These are phyloP conservation scores for Tapirus terrestris DNA, from an alignment of 2,113 vertebrate species.

Conservation along the genomic window DNA sequence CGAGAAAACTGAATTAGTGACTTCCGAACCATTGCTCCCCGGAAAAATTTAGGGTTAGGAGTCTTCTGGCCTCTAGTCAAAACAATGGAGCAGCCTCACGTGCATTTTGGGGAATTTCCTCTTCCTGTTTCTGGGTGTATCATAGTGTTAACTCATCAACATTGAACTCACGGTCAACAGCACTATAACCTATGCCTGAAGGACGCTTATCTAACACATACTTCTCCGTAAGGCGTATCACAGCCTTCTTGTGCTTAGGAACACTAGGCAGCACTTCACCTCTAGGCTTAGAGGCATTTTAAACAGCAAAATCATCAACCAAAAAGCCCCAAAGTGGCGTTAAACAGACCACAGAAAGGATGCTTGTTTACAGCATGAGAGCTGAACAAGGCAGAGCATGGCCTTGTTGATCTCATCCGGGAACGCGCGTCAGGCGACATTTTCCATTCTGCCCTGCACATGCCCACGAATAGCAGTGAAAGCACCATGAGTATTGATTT, in stretches of 20 bases:
- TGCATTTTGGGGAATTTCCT: not conserved
- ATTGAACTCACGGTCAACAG: not conserved
- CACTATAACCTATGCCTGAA: not conserved
- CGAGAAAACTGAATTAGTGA: not conserved
- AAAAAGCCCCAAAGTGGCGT: not conserved
- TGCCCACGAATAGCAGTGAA: not conserved
- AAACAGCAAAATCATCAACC: not conserved
- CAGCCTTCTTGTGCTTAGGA: not conserved
- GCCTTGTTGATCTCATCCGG: not conserved
- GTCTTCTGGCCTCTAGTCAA: not conserved
- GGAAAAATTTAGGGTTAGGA: not conserved
- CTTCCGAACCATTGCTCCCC: not conserved
- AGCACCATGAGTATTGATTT: not conserved
- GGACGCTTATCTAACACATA: not conserved
- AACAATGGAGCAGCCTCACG: not conserved
- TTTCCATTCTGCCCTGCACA: not conserved
- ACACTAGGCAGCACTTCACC: not conserved
- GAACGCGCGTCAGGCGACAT: fast-evolving
- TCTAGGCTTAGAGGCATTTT: not conserved
- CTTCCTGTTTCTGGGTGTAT: not conserved
- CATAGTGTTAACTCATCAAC: not conserved
- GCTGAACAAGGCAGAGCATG: not conserved
- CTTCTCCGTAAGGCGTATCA: not conserved
- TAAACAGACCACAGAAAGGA: not conserved
- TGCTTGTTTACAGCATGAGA: not conserved